These are phyloP conservation scores for Bombus huntii DNA, from an alignment of 1,140 invertebrate genomes.

Conservation along the genomic window DNA sequence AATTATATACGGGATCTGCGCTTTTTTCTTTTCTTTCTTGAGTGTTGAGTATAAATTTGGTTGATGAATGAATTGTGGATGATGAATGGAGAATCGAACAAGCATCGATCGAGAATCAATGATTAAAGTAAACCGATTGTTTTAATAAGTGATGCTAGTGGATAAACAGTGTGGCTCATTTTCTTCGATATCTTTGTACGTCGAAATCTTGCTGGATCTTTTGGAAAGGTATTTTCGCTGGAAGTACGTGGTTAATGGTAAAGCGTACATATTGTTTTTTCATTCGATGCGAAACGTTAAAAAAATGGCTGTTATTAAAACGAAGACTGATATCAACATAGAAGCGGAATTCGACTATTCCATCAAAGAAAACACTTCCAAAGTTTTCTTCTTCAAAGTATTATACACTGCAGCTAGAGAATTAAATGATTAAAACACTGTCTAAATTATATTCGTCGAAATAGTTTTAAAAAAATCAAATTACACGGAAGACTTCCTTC, in stretches of 20 bases:
- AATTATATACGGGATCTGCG: neutral
- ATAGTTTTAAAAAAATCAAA: neutral
- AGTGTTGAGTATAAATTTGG: neutral
- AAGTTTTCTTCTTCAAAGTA: neutral
- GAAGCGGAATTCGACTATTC: neutral
- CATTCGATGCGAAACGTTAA: no score
- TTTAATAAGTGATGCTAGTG: neutral
- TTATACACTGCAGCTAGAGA: neutral
- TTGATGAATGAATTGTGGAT: neutral
- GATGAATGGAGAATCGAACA: neutral
- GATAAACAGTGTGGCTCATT: neutral
- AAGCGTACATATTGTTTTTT: neutral
- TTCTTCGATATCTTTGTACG: neutral
- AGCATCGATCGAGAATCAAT: no score
- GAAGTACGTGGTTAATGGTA: neutral
- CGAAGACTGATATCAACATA: no score
- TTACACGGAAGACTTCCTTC: neutral
- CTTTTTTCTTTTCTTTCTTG: neutral
- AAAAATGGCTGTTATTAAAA: neutral
- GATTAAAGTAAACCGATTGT: neutral
- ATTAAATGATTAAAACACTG: neutral
- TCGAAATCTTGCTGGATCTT: neutral
- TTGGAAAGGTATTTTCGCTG: neutral
- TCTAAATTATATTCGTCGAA: neutral
- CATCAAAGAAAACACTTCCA: neutral